These are phyloP conservation scores for Mustelus asterias DNA, from an alignment of 2,113 vertebrate species.

Conservation along the genomic window DNA sequence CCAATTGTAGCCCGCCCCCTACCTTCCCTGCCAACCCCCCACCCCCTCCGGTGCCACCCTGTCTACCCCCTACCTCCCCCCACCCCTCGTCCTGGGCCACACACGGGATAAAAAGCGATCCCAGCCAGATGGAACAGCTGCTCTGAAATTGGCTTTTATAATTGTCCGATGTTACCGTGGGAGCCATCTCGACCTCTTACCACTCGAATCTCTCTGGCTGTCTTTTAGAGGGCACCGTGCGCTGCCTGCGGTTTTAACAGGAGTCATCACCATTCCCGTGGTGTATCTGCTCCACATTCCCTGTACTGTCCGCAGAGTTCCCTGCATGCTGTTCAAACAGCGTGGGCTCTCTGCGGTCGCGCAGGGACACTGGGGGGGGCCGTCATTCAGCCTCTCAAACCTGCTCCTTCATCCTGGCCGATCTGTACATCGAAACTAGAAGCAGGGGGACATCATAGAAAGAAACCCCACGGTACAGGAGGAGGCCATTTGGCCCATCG, in stretches of 20 bases:
- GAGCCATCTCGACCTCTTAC: not conserved
- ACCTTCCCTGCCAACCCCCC: too few relatives aligned
- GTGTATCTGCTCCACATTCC: not conserved
- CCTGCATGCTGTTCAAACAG: not conserved
- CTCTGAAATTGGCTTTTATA: too few relatives aligned
- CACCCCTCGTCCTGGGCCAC: too few relatives aligned
- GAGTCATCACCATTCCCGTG: not conserved
- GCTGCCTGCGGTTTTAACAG: not conserved
- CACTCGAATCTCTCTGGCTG: not conserved
- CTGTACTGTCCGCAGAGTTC: not conserved
- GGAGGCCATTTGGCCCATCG: too few relatives aligned
- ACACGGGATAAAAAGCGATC: too few relatives aligned
- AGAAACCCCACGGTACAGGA: too few relatives aligned
- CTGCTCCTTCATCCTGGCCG: not conserved
- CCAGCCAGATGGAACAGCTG: not conserved
- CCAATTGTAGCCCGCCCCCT: too few relatives aligned
- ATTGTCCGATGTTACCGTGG: not conserved
- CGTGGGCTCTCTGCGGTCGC: not conserved
- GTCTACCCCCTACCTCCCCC: too few relatives aligned
- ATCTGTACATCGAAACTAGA: not conserved
- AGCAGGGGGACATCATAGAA: too few relatives aligned
- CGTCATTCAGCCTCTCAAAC: not conserved
- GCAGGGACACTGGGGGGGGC: not conserved
- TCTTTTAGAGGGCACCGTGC: too few relatives aligned
- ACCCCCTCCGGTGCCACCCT: too few relatives aligned